Base-by-base conservation (phyloP, 2,888 invertebrate genomes). In the Malthinus seriepunctatus region DNA sequence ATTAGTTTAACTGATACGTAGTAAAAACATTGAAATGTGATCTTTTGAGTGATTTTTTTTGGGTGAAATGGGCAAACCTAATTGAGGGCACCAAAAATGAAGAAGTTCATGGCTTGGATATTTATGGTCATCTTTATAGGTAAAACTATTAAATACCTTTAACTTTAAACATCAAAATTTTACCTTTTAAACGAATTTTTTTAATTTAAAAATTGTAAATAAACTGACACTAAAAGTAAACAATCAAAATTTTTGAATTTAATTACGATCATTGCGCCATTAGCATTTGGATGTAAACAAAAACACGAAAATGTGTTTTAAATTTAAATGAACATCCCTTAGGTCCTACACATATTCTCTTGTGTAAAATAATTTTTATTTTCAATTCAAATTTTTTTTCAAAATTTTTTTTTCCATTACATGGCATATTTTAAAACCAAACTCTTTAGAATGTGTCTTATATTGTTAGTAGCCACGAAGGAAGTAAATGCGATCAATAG, bases 81-180 rank as follows among this genome's bases (percentile, higher is more conserved):
- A 60, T 60, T 60, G 60, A 60, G 60, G 60, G 60, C 60, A 59
- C 34, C 55, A 54, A 60, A 46, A 60, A 60, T 60, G 60, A 60
- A 59, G 59, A 59, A 56, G 42, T 60, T 52, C 51, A 47, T 51
- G 52, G 55, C 53, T 53, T 61, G 60, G 60, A 61, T 61, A 53
- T 56, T 56, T 61, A 56, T 56, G 56, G 53, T 51, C 32, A 51
- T 35, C 48, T 50, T 60, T 50, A 48, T 56, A 42, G 56, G 60
- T 60, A 44, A 46, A 55, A 32, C 10, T n/a, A 32, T 38, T 34
- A 32, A 37, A 32, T 39, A 47, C 38, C 10, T 15, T 15, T 51
- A 51, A 10, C 8, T 2, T 5, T 23, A 23, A n/a, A 3, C 23
- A 5, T 23, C 23, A 23, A 23, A 23, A 23, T 23, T 35, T 35